Base-by-base conservation (phyloP, 2,113 vertebrate species). In the Oncorhynchus gorbuscha region DNA sequence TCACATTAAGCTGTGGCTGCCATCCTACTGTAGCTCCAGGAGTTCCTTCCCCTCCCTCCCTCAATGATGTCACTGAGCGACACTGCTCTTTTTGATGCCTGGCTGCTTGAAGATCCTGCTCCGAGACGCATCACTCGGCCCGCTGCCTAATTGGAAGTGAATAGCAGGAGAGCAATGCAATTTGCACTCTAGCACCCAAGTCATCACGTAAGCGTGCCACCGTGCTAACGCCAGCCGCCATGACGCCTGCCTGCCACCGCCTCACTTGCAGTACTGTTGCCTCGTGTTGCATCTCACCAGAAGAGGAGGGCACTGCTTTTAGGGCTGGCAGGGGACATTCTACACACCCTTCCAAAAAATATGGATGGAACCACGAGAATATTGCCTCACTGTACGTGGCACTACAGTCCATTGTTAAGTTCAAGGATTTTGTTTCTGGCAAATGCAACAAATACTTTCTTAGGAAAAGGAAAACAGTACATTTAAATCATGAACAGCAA, bases 61-160 rank as follows among this genome's bases (percentile, higher is more conserved):
- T 71, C 77, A 64, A 24, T 81, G 86, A 87, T 88, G 87, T 90
- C 90, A 86, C 83, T 0, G 58, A 74, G 79, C 80, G 28, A 67
- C 1, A 77, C 76, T 73, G 84, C 87, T 88, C 84, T 84, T 86
- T 86, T 88, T 89, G 86, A 88, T 83, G 87, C 85, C 78, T 83
- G 86, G 84, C 78, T 79, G 83, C 89, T 69, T 82, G 84, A 91
- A 90, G 89, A 89, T 89, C 87, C 88, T 87, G 88, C 90, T 87
- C 77, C 71, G 74, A 89, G 89, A 91, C 81, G 84, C 89, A 79
- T 90, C 88, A 87, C 88, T 89, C 85, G 82, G 83, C 84, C 86
- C 49, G 59, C 79, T 62, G 87, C 88, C 89, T 92, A 92, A 92
- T 90, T 89, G 87, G 86, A 91, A 89, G 87, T 84, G 89, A 92